Percentiles rank a stretch among this genome's conserved stretches.
phyloP scores from a whole-genome alignment of 2,113 vertebrate genomes.

The Mobula birostris region DNA sequence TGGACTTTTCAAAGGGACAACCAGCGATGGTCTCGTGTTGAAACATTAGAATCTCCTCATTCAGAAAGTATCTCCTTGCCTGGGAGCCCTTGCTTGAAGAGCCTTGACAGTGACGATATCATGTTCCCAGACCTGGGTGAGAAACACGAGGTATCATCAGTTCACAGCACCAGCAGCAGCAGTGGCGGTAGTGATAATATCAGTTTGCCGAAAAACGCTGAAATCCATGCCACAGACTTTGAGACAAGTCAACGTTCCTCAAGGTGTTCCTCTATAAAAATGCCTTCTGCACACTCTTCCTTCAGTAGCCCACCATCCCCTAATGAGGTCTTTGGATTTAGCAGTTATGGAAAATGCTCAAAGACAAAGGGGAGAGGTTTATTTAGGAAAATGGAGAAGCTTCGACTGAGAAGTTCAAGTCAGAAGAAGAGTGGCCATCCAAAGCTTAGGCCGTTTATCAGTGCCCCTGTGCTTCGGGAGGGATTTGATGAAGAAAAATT shows the following conservation, averaged over 20 bases:
- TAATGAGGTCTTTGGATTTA: constrained; percentile 44
- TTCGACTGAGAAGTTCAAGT: constrained; percentile 55
- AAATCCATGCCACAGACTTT: constrained; percentile 46
- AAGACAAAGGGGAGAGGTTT: constrained; percentile 62
- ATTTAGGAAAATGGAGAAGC: constrained; percentile 74
- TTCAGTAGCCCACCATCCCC: constrained; percentile 56
- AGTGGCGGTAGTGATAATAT: constrained; percentile 64
- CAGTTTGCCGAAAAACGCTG: constrained; percentile 41
- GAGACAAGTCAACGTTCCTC: constrained; percentile 59
- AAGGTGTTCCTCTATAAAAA: constrained; percentile 55
- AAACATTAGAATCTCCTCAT: constrained; percentile 44
- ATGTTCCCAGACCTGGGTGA: constrained; percentile 47
- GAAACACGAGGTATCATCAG: constrained; percentile 59
- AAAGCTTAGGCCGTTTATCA: constrained; percentile 48
- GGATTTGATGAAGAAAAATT: constrained; percentile 56
- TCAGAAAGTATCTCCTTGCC: constrained; percentile 38
- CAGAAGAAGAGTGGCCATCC: constrained; percentile 46
- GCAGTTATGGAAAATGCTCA: constrained; percentile 54
- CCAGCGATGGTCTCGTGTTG: constrained; percentile 60
- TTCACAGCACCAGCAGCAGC: constrained; percentile 59
- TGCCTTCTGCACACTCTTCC: constrained; percentile 46
- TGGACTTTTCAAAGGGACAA: constrained; percentile 67
- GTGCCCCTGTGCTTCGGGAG: constrained; percentile 59
- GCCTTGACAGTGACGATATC: constrained; percentile 35
- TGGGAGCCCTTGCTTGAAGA: constrained; percentile 42